phyloP scores from a whole-genome alignment of 2,797 vertebrate genomes.

The Labroides dimidiatus region DNA sequence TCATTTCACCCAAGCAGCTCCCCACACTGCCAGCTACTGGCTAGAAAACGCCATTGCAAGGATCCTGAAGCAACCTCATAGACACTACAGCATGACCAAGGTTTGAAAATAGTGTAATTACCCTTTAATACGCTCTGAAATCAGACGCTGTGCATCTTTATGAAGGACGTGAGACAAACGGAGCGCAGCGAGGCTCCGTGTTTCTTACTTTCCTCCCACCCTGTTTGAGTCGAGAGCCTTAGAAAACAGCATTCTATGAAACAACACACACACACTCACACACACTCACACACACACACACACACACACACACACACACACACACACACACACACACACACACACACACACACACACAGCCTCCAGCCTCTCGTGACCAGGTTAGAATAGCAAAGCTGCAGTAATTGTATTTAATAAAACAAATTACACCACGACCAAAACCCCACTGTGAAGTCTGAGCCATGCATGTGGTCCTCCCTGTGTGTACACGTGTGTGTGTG shows the following conservation, averaged over 20 bases:
- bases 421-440: constrained; percentile 58
- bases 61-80: too few species aligned
- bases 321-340: not conserved
- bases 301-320: constrained; percentile 8
- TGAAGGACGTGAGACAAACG: not conserved
- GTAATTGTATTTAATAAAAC: constrained; percentile 68
- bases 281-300: not conserved
- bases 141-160: too few species aligned
- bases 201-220: not conserved
- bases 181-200: not conserved
- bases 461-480: constrained; percentile 6
- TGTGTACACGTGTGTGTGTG: constrained; percentile 20
- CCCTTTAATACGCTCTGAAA: not conserved
- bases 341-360: constrained; percentile 8
- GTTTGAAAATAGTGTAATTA: too few species aligned
- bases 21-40: too few species aligned
- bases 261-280: constrained; percentile 10
- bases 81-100: too few species aligned
- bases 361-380: constrained; percentile 59
- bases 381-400: constrained; percentile 66
- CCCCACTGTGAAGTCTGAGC: constrained; percentile 44
- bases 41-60: too few species aligned
- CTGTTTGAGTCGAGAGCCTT: not conserved
- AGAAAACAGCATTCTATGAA: not conserved
- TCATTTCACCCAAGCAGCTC: too few species aligned